These are phyloP conservation scores for Anneissia japonica DNA, from an alignment of 35 echinoderm and acorn worm species.

Conservation along the genomic window DNA sequence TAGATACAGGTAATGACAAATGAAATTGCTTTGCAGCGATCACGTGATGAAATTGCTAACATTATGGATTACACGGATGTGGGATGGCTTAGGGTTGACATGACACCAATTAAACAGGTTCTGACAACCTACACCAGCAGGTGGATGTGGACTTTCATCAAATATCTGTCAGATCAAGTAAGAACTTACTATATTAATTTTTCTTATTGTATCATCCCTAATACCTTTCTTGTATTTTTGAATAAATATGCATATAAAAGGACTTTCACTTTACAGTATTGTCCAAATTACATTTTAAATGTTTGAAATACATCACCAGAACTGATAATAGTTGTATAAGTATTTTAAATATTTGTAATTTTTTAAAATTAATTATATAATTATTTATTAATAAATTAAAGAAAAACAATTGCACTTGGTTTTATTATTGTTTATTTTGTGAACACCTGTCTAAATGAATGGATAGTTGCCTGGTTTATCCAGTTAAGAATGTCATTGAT, in stretches of 20 bases:
- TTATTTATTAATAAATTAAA: too few relatives aligned
- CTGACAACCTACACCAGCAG: conserved; percentile 89
- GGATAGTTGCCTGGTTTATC: too few relatives aligned
- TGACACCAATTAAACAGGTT: conserved; percentile 96
- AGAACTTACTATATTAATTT: not conserved
- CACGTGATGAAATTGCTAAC: conserved; percentile 78
- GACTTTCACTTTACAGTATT: not conserved
- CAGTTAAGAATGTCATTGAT: too few relatives aligned
- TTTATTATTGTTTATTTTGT: too few relatives aligned
- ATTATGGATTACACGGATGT: conserved; percentile 79
- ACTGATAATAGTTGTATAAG: too few relatives aligned
- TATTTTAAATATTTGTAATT: too few relatives aligned
- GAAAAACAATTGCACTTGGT: too few relatives aligned
- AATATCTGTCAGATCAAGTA: conserved; percentile 98
- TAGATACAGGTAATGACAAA: too few relatives aligned
- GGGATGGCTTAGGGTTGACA: conserved; percentile 88
- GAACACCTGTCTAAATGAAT: too few relatives aligned
- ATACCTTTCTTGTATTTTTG: not conserved
- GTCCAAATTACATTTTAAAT: not conserved
- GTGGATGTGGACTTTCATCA: conserved; percentile 99
- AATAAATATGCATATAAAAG: not conserved
- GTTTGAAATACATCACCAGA: not conserved
- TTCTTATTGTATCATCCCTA: not conserved
- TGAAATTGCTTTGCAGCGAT: conserved; percentile 37
- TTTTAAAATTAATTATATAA: too few relatives aligned